Evolutionary conservation across 1,140 invertebrate genomes (phyloP).

Genomic region (Macrotrachela quadricornifera): DNA sequence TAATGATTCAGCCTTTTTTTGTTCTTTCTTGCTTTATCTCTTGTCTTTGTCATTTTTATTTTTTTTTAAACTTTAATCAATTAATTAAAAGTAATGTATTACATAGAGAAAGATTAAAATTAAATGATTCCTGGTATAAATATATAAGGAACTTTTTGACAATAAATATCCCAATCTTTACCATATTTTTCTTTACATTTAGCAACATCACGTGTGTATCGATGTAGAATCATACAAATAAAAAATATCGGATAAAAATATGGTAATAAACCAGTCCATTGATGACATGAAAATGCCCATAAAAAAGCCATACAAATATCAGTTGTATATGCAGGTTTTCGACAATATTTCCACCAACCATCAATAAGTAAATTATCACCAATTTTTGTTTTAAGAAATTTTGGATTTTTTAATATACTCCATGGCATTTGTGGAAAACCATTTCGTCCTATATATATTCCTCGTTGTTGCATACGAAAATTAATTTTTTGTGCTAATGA

Average conservation of each 20-base stretch:
- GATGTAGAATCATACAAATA: slow-evolving; percentile 40
- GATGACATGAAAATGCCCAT: slow-evolving; percentile 29
- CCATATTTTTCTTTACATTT: slow-evolving; percentile 51
- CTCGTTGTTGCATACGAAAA: slow-evolving; percentile 21
- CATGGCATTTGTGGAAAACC: not conserved
- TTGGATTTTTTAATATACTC: slow-evolving; percentile 39
- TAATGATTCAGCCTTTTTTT: too few relatives aligned
- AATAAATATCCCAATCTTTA: slow-evolving; percentile 56
- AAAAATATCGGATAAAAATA: slow-evolving; percentile 37
- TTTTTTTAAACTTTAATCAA: too few relatives aligned
- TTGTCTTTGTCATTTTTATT: too few relatives aligned
- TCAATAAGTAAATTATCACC: slow-evolving; percentile 53
- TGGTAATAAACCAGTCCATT: slow-evolving; percentile 34
- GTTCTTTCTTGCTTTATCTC: too few relatives aligned
- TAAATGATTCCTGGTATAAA: slow-evolving; percentile 26
- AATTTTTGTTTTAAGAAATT: slow-evolving; percentile 53
- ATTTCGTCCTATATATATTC: slow-evolving; percentile 31
- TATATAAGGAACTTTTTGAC: slow-evolving; percentile 45
- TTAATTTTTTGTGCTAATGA: not conserved
- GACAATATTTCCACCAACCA: slow-evolving; percentile 54
- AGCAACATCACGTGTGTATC: slow-evolving; percentile 43
- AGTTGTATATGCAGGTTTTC: slow-evolving; percentile 70
- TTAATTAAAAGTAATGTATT: too few relatives aligned
- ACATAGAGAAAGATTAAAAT: too few relatives aligned
- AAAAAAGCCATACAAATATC: slow-evolving; percentile 51